phyloP scores from a whole-genome alignment of 2,113 vertebrate species.

The Pampusana beccarii region DNA sequence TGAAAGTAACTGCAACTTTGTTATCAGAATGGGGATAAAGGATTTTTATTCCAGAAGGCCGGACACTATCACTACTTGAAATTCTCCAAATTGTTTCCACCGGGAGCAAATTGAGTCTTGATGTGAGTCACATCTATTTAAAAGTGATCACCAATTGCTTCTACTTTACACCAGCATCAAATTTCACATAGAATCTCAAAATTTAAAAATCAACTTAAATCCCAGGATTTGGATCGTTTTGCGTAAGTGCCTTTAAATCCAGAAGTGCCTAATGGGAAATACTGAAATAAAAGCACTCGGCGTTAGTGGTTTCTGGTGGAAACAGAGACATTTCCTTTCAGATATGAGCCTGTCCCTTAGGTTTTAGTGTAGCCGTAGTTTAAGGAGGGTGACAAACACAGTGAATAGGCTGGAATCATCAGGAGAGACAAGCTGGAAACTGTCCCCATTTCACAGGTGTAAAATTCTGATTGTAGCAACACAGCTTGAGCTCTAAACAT shows the following conservation, averaged over 20 bases:
- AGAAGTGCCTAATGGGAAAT: background rate
- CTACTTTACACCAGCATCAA: background rate
- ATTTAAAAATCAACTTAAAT: background rate
- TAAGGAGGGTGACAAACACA: background rate
- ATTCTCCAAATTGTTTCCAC: constrained; percentile 51
- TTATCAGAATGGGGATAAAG: background rate
- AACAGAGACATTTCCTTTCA: background rate
- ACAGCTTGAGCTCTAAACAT: background rate
- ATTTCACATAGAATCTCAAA: background rate
- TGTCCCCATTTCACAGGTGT: background rate
- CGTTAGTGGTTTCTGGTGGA: background rate
- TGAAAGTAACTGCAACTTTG: background rate
- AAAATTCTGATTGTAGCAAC: background rate
- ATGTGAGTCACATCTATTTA: constrained; percentile 9
- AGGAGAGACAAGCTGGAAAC: background rate
- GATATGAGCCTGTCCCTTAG: background rate
- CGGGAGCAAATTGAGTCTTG: constrained; percentile 22
- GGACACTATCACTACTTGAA: constrained; percentile 29
- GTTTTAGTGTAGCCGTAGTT: background rate
- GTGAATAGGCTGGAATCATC: background rate
- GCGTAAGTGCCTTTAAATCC: background rate
- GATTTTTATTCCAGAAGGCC: constrained; percentile 45
- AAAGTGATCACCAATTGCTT: constrained; percentile 1
- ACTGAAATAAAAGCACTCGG: background rate
- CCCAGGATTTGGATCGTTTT: background rate